phyloP scores from a whole-genome alignment of 2,797 vertebrate species.

The Sebastes variabilis region DNA sequence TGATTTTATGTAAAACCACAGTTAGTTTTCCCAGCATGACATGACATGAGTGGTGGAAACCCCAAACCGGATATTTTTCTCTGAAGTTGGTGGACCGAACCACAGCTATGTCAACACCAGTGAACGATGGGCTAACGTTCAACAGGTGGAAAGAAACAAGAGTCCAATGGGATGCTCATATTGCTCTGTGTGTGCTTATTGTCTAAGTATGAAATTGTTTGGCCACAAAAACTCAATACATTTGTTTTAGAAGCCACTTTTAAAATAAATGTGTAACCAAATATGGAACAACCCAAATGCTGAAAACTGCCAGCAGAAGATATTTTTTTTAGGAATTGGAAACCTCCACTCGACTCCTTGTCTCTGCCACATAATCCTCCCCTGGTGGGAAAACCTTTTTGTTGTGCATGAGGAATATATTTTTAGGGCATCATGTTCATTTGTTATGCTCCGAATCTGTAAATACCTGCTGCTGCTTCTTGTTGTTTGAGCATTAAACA shows the following conservation, averaged over 20 bases:
- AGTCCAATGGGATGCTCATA: background rate
- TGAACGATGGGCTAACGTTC: background rate
- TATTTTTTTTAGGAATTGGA: background rate
- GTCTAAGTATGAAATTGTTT: background rate
- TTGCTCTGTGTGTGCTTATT: background rate
- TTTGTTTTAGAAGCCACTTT: background rate
- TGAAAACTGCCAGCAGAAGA: slow-evolving; percentile 1
- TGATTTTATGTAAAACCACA: background rate
- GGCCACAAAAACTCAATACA: background rate
- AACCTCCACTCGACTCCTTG: background rate
- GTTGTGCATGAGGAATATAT: background rate
- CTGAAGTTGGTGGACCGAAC: background rate
- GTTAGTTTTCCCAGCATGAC: slow-evolving; percentile 9
- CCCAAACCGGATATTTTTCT: background rate
- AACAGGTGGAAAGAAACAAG: slow-evolving; percentile 15
- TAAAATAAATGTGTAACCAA: background rate
- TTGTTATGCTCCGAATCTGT: slow-evolving; percentile 13
- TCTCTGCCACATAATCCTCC: background rate
- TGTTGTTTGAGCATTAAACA: slow-evolving; percentile 6
- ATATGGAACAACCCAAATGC: background rate
- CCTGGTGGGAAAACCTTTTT: background rate
- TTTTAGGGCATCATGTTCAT: slow-evolving; percentile 7
- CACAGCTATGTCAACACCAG: slow-evolving; percentile 14
- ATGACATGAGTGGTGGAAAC: background rate
- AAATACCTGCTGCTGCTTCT: slow-evolving; percentile 10